Percentiles rank a stretch among this genome's conserved stretches.
Evolutionary conservation across 2,888 invertebrate species (phyloP).

Genomic region (Allophyes oxyacanthae): DNA sequence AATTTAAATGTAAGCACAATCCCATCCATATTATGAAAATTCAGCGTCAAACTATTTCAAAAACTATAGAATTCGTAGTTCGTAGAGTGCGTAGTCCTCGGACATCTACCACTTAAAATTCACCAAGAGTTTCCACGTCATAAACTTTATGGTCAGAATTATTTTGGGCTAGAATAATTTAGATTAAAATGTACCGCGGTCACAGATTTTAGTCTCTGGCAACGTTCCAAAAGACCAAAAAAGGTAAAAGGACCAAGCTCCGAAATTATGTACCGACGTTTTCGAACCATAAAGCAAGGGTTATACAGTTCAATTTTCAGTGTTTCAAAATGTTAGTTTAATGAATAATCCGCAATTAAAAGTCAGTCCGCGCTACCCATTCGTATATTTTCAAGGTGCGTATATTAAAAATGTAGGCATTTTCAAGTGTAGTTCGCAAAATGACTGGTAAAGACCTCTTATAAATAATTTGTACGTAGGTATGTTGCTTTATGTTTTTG

Average conservation of each 20-base stretch:
- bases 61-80: constrained; percentile 14
- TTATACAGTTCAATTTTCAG: not conserved
- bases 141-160: constrained; percentile 52
- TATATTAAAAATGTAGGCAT: constrained; percentile 50
- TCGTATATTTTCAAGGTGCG: constrained; percentile 55
- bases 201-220: constrained; percentile 59
- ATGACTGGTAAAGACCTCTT: constrained; percentile 31
- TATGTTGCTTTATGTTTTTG: constrained; percentile 24
- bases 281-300: not conserved
- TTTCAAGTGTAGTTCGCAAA: constrained; percentile 43
- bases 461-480: constrained; percentile 31
- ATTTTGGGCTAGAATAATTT: constrained; percentile 59
- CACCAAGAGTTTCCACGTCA: constrained; percentile 52
- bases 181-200: constrained; percentile 56
- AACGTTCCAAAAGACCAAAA: constrained; percentile 42
- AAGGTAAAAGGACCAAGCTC: constrained; percentile 12
- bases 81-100: not conserved
- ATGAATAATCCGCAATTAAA: constrained; percentile 34
- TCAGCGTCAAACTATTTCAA: constrained; percentile 12
- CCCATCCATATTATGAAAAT: constrained; percentile 6
- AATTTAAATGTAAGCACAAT: constrained; percentile 1
- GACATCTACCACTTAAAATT: constrained; percentile 43
- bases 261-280: fast-evolving
- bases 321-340: not conserved
- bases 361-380: constrained; percentile 33